phyloP scores from a whole-genome alignment of 2,888 invertebrate species.

The Stenichneumon culpator region DNA sequence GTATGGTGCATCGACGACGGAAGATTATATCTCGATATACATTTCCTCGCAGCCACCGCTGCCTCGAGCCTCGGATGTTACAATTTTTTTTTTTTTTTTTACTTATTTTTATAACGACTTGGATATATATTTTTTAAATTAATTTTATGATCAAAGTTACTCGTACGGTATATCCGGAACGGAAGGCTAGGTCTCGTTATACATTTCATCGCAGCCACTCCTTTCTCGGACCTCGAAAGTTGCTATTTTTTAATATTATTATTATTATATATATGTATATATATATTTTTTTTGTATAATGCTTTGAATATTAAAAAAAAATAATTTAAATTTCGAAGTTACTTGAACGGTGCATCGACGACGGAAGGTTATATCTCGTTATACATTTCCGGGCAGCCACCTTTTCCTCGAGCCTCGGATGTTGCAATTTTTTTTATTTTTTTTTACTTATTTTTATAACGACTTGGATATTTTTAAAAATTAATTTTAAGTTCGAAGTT shows the following conservation, averaged over 20 bases:
- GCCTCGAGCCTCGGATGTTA: not conserved
- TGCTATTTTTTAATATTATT: too few relatives aligned
- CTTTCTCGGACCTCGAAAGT: too few relatives aligned
- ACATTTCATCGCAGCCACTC: not conserved
- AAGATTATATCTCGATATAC: conserved; percentile 12
- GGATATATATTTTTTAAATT: not conserved
- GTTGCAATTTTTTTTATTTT: too few relatives aligned
- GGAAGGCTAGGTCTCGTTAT: not conserved
- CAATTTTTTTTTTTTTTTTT: not conserved
- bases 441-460: too few relatives aligned
- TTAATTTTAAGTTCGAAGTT: not conserved
- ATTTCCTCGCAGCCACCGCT: not conserved
- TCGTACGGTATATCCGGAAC: not conserved
- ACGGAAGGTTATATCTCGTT: too few relatives aligned
- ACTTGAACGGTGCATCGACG: too few relatives aligned
- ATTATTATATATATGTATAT: too few relatives aligned
- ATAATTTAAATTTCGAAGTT: too few relatives aligned
- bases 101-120: not conserved
- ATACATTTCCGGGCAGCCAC: conserved; percentile 7
- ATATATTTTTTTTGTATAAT: too few relatives aligned
- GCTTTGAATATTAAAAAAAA: too few relatives aligned
- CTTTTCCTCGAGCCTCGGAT: conserved; percentile 27
- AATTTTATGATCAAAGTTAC: not conserved
- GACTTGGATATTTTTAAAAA: not conserved
- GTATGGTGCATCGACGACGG: too few relatives aligned